Base-by-base conservation (phyloP, 1,140 invertebrate species). In the Manduca sexta region DNA sequence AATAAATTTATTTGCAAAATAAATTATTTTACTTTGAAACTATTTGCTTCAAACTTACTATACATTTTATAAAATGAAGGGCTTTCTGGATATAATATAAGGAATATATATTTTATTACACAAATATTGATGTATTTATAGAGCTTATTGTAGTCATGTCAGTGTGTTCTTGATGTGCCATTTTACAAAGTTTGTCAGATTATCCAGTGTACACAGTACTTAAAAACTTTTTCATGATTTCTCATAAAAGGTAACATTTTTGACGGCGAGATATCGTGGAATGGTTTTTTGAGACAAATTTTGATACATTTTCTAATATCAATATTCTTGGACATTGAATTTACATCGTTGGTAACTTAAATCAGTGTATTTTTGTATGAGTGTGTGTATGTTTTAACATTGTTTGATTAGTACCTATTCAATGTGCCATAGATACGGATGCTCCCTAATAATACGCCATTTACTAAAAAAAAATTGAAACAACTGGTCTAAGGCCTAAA, bases 301-400 rank as follows among this genome's bases (percentile, higher is more conserved):
- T 26, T 26, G 21, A 26, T 26, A 2, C 4, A 26, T 5, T 5
- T 26, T 5, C 21, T 5, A 26, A 26, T 5, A 26, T n/a, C n/a
- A 26, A 26, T 26, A 26, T 26, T 26, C 2, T 60, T 35, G 30
- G 18, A 13, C 44, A 56, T 26, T 3, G 21, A 8, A 26, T 26
- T 26, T 26, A 5, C 21, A 8, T 5, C 21, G 21, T 26, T 26
- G 40, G 12, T 52, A 49, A 50, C 56, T 49, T 35, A 26, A 26
- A 26, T 61, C 41, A 45, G 64, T 60, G 52, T 71, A 74, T 71
- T 75, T 74, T 78, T 75, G 64, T 74, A 74, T 69, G 60, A 45
- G 64, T 69, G 65, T 77, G 67, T 62, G 39, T 59, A 47, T 63
- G 61, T 37, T 29, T 6, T 49, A 35, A 30, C 34, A 49, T 35